Conservation (phyloP, 2,113 vertebrate species). For the Antigone vipio region DNA sequence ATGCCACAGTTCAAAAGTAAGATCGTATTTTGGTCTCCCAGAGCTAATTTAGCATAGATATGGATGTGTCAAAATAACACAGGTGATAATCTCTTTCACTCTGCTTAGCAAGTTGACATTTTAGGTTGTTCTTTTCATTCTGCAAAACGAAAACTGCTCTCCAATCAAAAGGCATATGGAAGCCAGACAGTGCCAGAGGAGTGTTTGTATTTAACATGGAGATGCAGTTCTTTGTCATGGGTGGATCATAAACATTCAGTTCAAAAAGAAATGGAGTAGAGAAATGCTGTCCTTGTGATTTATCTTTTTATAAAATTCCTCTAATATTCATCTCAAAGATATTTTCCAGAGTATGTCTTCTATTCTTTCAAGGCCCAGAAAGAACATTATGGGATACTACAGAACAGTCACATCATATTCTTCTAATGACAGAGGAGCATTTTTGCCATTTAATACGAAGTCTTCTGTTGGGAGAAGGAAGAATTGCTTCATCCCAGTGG, state of each 20-base stretch:
- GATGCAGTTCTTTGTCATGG: not conserved
- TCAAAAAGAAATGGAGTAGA: not conserved
- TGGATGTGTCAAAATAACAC: not conserved
- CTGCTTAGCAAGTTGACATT: not conserved
- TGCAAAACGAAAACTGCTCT: not conserved
- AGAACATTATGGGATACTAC: not conserved
- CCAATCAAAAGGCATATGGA: not conserved
- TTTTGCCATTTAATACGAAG: not conserved
- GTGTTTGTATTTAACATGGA: not conserved
- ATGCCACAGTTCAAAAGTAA: not conserved
- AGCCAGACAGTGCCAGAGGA: not conserved
- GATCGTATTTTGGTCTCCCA: not conserved
- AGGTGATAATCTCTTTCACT: not conserved
- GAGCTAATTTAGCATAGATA: not conserved
- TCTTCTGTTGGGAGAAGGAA: not conserved
- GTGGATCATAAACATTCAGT: not conserved
- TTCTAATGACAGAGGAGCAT: not conserved
- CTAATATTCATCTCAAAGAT: not conserved
- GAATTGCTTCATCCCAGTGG: not conserved
- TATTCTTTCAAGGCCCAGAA: not conserved
- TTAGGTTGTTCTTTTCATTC: not conserved
- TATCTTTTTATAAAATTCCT: not conserved
- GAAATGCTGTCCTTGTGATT: not conserved
- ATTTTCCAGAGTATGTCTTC: not conserved
- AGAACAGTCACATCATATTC: not conserved